A percentile compares a stretch with the other conserved stretches of the same genome.
phyloP scores from a whole-genome alignment of 2,888 invertebrate species.

The Lysandra bellargus region DNA sequence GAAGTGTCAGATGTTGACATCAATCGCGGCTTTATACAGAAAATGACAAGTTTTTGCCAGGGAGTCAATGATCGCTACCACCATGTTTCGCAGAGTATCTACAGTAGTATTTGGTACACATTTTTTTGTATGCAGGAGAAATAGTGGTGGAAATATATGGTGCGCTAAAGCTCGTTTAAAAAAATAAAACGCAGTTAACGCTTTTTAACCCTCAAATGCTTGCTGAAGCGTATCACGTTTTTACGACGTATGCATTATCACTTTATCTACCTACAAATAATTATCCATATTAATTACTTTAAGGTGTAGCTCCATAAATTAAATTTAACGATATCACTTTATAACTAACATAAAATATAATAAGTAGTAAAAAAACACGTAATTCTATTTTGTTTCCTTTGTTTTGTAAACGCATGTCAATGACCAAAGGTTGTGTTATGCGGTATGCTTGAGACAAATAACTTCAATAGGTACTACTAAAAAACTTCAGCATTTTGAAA shows the following conservation, averaged over 20 bases:
- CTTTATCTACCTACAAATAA: slow-evolving; percentile 5
- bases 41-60: too few species aligned
- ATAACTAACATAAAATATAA: slow-evolving; percentile 11
- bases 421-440: neutral
- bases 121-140: too few species aligned
- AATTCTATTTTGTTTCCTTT: neutral
- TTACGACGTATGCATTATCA: neutral
- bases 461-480: too few species aligned
- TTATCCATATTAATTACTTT: slow-evolving; percentile 14
- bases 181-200: neutral
- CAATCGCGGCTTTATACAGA: too few species aligned
- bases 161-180: neutral
- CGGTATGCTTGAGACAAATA: too few species aligned
- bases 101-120: too few species aligned
- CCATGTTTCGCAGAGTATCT: too few species aligned
- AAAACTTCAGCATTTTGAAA: too few species aligned
- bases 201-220: neutral
- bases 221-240: neutral
- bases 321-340: slow-evolving; percentile 15
- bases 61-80: too few species aligned
- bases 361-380: slow-evolving; percentile 19
- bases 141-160: too few species aligned
- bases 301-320: slow-evolving; percentile 9
- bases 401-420: neutral
- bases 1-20: too few species aligned